Base-by-base conservation (phyloP, 2,888 invertebrate species). In the Vesta saturnalis region DNA sequence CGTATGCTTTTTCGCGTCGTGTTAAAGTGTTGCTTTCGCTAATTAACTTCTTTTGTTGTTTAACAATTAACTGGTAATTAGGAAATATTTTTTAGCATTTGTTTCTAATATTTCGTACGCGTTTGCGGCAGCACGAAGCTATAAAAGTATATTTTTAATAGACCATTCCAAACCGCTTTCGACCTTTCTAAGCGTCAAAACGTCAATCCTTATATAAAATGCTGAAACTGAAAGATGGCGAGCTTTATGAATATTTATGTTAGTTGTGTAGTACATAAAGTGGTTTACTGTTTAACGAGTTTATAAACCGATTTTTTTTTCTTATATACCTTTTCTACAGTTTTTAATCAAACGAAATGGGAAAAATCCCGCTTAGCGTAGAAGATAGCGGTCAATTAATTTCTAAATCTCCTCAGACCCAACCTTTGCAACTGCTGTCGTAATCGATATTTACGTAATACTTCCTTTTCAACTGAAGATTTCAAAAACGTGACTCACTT, bases 171-270 rank as follows among this genome's bases (percentile, higher is more conserved):
- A 49, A 43, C 54, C n/a, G 52, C 52, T 21, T 56, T 62, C 52
- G 46, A 22, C n/a, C 21, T 52, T 52, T 65, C 59, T 23, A 67
- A 59, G 47, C 64, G 54, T 64, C 68, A 64, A 68, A 60, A 68
- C 56, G 63, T 68, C 68, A 68, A 56, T 22, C n/a, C 64, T 15
- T 18, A 49, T 52, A 62, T 62, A 62, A 67, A 58, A 62, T 61
- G 49, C 23, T 30, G 46, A 43, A 66, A 58, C 60, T 66, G 62
- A 58, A 58, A 62, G 62, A 67, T 58, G 67, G 62, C 62, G 67
- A 47, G 68, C 64, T 64, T 60, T 68, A 68, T 68, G 68, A 68
- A 68, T 68, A 68, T 68, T 68, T 64, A 68, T 68, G 54, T 59
- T 46, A 56, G 64, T 60, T 64, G 60, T 49, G 39, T 19, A 54